Conservation (phyloP, 2,888 invertebrate genomes). For the Adelognathus sp. region DNA sequence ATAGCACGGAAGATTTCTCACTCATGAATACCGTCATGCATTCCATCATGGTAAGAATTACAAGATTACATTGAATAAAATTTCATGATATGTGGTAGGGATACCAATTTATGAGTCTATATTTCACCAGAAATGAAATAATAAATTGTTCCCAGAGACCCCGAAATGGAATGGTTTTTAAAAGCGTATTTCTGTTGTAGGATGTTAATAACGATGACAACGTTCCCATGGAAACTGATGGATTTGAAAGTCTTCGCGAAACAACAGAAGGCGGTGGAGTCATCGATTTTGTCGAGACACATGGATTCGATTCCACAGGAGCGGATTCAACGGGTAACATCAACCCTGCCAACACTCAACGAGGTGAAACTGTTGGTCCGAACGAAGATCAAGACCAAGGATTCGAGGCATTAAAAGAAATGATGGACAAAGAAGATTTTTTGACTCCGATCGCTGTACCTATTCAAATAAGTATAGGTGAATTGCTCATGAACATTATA, state of each 20-base stretch:
- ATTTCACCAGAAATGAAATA: too few species aligned
- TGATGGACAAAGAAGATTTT: constrained; percentile 8
- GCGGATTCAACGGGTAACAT: not conserved
- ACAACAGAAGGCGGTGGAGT: not conserved
- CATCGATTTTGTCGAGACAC: not conserved
- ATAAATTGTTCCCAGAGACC: not conserved
- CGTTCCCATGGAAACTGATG: not conserved
- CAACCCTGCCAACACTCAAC: not conserved
- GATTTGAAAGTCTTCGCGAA: not conserved
- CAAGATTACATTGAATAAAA: too few species aligned
- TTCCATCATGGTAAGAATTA: not conserved
- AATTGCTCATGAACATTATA: constrained; percentile 5
- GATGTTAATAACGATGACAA: not conserved
- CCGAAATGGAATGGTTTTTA: too few species aligned
- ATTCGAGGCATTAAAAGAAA: not conserved
- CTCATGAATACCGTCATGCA: not conserved
- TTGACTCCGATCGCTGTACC: not conserved
- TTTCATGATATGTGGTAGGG: too few species aligned
- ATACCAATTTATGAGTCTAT: too few species aligned
- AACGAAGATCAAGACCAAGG: not conserved
- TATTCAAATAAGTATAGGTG: constrained; percentile 2
- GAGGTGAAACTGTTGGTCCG: not conserved
- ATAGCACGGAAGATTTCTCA: not conserved
- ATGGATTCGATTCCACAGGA: not conserved
- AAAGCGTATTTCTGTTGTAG: not conserved